Base-by-base conservation (phyloP, 1,140 invertebrate genomes). In the Dreissena rostriformis region DNA sequence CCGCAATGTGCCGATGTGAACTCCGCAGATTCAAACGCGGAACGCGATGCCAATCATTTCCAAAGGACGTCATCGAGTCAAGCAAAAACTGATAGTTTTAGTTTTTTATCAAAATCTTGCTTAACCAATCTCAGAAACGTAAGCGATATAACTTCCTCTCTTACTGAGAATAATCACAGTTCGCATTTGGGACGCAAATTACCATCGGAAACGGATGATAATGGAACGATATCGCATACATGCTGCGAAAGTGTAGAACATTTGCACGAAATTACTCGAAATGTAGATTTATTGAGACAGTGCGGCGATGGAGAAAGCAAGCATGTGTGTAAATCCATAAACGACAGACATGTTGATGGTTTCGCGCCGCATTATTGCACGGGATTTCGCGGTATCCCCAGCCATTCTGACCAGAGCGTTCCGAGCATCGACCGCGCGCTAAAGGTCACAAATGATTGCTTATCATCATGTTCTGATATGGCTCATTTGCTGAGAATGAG, bases 271-370 rank as follows among this genome's bases (percentile, higher is more conserved):
- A 19, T n/a, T 61, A 24, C 57, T 4, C 17, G 57, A 61, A 61
- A 61, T 61, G 22, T 61, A 61, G 17, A 61, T n/a, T 61, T n/a
- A 61, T 24, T 61, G 57, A 61, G 57, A n/a, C 17, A 61, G 57
- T 19, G 57, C 17, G 22, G 57, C 22, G 22, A n/a, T 61, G 57
- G 17, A 24, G 22, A 61, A 61, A 61, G 11, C 2, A 61, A 61
- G 22, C 17, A 61, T n/a, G 22, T 24, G 22, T n/a, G 22, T 61
- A 61, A 61, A 61, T 61, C 57, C 17, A 24, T 61, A 24, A n/a
- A 24, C 22, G 57, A 61, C 17, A 61, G 17, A 24, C 57, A 61
- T 61, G 17, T n/a, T 61, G 22, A 6, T n/a, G 12, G 2, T 19
- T n/a, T n/a, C 22, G 57, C 17, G 12, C 17, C 22, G 17, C 2